Evolutionary conservation across 2,888 invertebrate species (phyloP).

Genomic region (Cylindroiulus punctatus): DNA sequence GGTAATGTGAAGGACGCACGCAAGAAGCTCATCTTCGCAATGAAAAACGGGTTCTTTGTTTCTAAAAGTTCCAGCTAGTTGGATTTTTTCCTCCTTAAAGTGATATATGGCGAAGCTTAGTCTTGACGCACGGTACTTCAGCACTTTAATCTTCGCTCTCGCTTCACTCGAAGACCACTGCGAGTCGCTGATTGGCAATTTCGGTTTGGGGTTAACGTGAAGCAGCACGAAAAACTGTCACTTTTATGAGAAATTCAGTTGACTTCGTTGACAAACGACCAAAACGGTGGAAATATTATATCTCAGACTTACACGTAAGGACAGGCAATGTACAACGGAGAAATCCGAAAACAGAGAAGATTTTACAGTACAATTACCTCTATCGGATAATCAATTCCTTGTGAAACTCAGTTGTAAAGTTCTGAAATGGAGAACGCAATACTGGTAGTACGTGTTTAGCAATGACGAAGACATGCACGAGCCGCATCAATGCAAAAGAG

Average conservation of each 20-base stretch:
- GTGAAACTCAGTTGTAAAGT: neutral
- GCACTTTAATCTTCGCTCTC: constrained; percentile 4
- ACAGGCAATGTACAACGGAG: neutral
- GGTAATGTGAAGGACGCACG: neutral
- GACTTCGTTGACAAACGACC: neutral
- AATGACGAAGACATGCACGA: neutral
- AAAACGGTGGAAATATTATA: neutral
- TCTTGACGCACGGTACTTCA: neutral
- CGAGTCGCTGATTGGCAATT: neutral
- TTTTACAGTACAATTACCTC: neutral
- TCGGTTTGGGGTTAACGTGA: neutral
- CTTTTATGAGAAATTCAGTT: neutral
- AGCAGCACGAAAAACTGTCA: neutral
- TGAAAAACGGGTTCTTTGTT: neutral
- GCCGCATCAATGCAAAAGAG: neutral
- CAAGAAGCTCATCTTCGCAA: neutral
- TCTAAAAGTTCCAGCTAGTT: neutral
- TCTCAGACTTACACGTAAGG: neutral
- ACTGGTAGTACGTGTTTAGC: neutral
- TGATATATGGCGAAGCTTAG: neutral
- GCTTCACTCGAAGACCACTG: neutral
- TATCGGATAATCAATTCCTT: neutral
- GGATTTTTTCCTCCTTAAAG: neutral
- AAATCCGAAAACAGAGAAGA: neutral
- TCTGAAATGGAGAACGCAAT: neutral